Evolutionary conservation across 2,113 vertebrate genomes (phyloP).

Genomic region (Odontophorus gujanensis): DNA sequence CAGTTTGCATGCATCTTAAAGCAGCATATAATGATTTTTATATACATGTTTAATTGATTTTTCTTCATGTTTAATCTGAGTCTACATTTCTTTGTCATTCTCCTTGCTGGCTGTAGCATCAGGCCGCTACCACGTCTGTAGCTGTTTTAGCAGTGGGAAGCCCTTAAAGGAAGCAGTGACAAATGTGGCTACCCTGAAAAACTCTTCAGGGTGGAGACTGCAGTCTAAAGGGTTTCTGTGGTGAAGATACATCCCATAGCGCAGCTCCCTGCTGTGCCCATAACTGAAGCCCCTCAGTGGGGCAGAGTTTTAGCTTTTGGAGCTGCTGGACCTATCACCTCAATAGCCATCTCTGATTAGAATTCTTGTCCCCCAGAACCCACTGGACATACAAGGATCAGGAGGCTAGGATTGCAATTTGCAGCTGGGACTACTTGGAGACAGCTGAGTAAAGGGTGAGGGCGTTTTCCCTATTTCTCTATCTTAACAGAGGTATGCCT

Average conservation of each 20-base stretch:
- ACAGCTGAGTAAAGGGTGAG: neutral
- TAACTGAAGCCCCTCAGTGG: neutral
- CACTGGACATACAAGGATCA: neutral
- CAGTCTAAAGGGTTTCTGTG: neutral
- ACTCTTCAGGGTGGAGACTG: accelerated
- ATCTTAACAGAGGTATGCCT: neutral
- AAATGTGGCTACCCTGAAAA: neutral
- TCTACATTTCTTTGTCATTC: neutral
- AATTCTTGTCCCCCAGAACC: neutral
- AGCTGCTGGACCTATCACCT: neutral
- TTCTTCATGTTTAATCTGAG: neutral
- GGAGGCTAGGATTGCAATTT: neutral
- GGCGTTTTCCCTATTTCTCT: neutral
- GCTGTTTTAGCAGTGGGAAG: neutral
- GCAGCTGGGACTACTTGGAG: neutral
- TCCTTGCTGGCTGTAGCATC: neutral
- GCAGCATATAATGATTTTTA: slow-evolving; percentile 26
- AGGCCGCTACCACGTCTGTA: neutral
- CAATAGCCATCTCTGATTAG: neutral
- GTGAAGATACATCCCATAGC: neutral
- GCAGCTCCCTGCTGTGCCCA: neutral
- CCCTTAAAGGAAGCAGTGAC: neutral
- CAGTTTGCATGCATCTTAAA: slow-evolving; percentile 20
- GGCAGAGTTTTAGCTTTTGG: neutral
- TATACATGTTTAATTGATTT: slow-evolving; percentile 42